A percentile compares a stretch with the other conserved stretches of the same genome.
These are phyloP conservation scores for Psococerastis gibbosa DNA, from an alignment of 2,888 invertebrate species.

Conservation along the genomic window DNA sequence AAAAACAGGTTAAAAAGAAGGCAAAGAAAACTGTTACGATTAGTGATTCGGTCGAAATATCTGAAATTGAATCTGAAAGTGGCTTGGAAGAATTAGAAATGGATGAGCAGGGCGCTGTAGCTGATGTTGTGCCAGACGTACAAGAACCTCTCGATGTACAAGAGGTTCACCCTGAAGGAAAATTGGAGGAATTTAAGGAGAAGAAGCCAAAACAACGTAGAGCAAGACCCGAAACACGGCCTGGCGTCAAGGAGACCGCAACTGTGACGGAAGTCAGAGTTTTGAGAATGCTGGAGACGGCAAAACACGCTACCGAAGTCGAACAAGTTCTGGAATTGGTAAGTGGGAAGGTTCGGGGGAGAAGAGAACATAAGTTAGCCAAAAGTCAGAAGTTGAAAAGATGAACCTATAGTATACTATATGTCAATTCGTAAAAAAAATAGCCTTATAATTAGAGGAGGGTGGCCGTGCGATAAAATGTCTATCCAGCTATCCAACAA, in stretches of 20 bases:
- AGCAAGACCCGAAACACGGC: slow-evolving; percentile 11
- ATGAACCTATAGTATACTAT: too few relatives aligned
- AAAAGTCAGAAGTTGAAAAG: too few relatives aligned
- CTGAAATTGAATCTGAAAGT: slow-evolving; percentile 18
- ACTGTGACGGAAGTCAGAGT: slow-evolving; percentile 30
- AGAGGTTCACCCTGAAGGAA: slow-evolving; percentile 14
- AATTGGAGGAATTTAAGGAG: slow-evolving; percentile 11
- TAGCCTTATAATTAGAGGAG: too few relatives aligned
- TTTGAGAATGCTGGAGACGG: slow-evolving; percentile 27
- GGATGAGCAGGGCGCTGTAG: slow-evolving; percentile 13
- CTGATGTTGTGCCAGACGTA: slow-evolving; percentile 16
- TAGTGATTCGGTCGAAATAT: slow-evolving; percentile 19
- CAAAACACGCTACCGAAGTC: slow-evolving; percentile 36
- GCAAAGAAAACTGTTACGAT: slow-evolving; percentile 21
- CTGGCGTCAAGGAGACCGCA: slow-evolving; percentile 22
- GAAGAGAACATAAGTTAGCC: too few relatives aligned
- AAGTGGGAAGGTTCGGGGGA: too few relatives aligned
- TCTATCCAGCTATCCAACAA: too few relatives aligned
- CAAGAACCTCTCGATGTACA: slow-evolving; percentile 18
- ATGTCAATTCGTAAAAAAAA: too few relatives aligned
- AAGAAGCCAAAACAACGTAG: slow-evolving; percentile 11
- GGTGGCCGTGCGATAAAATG: too few relatives aligned
- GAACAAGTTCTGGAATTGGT: slow-evolving; percentile 51
- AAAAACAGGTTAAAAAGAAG: slow-evolving; percentile 26
- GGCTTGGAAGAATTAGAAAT: slow-evolving; percentile 17